phyloP scores from a whole-genome alignment of 1,140 invertebrate species.

The Anastrepha ludens region DNA sequence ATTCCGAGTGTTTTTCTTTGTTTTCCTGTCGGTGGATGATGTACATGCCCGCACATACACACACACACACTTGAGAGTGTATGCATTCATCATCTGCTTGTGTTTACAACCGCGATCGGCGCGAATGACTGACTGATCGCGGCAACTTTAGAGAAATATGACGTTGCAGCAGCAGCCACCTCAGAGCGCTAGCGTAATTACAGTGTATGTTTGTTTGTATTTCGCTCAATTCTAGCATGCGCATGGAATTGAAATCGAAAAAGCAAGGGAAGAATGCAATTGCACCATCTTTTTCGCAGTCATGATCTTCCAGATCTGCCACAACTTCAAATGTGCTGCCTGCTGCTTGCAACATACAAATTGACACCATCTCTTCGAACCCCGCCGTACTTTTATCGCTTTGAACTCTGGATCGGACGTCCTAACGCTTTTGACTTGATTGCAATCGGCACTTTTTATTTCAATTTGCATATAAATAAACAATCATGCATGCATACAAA shows the following conservation, averaged over 20 bases:
- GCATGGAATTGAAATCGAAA: background rate
- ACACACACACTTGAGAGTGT: background rate
- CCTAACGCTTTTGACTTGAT: slow-evolving; percentile 48
- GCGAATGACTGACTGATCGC: slow-evolving; percentile 43
- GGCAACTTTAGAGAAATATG: slow-evolving; percentile 22
- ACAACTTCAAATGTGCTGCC: background rate
- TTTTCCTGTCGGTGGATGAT: background rate
- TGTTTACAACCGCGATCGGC: slow-evolving; percentile 41
- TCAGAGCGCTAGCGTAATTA: background rate
- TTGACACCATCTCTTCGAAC: background rate
- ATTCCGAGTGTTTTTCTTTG: slow-evolving; percentile 16
- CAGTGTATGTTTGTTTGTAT: slow-evolving; percentile 30
- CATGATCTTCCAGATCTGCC: too few species aligned
- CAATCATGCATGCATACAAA: background rate
- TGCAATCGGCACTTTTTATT: slow-evolving; percentile 46
- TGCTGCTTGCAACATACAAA: slow-evolving; percentile 32
- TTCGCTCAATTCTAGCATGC: background rate
- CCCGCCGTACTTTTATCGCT: background rate
- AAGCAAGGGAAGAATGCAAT: background rate
- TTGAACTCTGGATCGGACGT: slow-evolving; percentile 47
- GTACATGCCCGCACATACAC: background rate
- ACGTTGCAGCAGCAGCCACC: background rate
- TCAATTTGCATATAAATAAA: slow-evolving; percentile 4
- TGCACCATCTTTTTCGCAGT: too few species aligned
- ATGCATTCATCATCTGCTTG: background rate